Base-by-base conservation (phyloP, 2,888 invertebrate species). In the Ethmia dodecea region DNA sequence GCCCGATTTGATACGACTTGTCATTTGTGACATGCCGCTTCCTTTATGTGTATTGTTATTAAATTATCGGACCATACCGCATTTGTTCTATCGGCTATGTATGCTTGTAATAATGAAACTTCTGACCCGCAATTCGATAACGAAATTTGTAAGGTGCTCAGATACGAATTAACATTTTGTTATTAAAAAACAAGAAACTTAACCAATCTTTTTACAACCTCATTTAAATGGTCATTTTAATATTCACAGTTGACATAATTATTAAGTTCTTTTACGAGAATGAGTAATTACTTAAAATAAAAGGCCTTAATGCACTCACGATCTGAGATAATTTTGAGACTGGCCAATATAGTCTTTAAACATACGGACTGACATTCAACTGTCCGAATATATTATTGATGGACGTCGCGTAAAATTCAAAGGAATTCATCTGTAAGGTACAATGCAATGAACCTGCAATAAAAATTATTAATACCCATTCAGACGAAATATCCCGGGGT, bases 401-500 rank as follows among this genome's bases (percentile, higher is more conserved):
- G 78, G 70, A 70, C 72, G 58, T 72, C 60, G 68, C 69, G 67
- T 71, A 73, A 74, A 74, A 65, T 52, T 48, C 47, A 54, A 52
- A 70, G 54, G 54, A 63, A 65, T 64, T 55, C 63, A 60, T 71
- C 67, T 56, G 64, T 63, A 64, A 67, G 60, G 59, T 64, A 78
- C 75, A 81, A 77, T 74, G 71, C 72, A 69, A 58, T 62, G 75
- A 69, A 77, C 72, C 73, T 80, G 80, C 71, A 79, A 80, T 80
- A 81, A 84, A 77, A 78, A 81, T 72, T 76, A 77, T 74, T 78
- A 81, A 81, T 81, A 75, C 66, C 69, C 75, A 76, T 79, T 79
- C 64, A 75, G 61, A 64, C 55, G 55, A 59, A 61, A 60, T 56
- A 62, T 61, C 55, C 59, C 43, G 55, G 44, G 43, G 60, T 26